Conservation (phyloP, 2,797 vertebrate species). For the Octomys mimax region DNA sequence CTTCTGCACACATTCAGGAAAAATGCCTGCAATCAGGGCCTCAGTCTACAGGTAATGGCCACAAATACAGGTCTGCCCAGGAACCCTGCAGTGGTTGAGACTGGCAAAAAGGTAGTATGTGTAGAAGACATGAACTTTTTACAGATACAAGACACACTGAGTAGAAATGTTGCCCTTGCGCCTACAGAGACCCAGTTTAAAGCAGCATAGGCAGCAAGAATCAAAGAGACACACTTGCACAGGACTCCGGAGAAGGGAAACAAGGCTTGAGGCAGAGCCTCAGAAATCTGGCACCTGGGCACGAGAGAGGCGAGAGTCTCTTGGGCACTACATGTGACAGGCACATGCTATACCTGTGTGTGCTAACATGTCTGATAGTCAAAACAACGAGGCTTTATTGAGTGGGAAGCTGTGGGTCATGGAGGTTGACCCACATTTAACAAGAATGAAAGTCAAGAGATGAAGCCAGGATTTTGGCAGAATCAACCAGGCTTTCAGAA, state of each 20-base stretch:
- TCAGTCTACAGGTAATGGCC: neutral
- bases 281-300: neutral
- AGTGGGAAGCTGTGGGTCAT: neutral
- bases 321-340: neutral
- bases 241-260: neutral
- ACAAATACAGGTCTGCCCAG: neutral
- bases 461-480: neutral
- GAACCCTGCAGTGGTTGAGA: neutral
- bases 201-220: neutral
- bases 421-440: neutral
- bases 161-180: neutral
- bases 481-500: neutral
- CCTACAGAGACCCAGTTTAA: neutral
- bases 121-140: neutral
- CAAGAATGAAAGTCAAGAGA: neutral
- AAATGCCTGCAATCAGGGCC: neutral
- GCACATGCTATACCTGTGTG: neutral
- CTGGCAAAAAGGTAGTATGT: neutral
- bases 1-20: neutral
- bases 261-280: neutral
- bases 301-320: neutral
- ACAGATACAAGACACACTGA: neutral
- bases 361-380: neutral
- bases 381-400: neutral
- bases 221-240: neutral